These are phyloP conservation scores for Phataginus tricuspis DNA, from an alignment of 2,797 vertebrate genomes.

Conservation along the genomic window DNA sequence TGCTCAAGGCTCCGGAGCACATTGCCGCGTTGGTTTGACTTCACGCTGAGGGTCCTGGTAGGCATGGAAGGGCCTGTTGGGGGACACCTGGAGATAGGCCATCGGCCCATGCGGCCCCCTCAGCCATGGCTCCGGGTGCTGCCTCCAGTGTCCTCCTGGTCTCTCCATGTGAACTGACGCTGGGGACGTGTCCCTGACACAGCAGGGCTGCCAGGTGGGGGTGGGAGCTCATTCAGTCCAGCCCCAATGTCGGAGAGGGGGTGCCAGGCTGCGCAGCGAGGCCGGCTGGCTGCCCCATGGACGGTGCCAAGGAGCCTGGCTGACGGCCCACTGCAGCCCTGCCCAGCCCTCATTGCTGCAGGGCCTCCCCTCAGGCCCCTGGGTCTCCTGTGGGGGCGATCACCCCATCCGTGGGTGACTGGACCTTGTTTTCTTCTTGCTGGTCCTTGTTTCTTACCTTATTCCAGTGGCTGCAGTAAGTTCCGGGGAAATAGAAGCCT, in stretches of 20 bases:
- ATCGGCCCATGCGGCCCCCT: too few species aligned
- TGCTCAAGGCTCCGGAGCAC: neutral
- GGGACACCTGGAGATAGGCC: accelerated
- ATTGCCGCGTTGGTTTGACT: neutral
- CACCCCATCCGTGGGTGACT: accelerated
- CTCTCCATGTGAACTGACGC: accelerated
- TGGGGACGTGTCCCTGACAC: accelerated
- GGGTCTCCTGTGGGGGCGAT: accelerated
- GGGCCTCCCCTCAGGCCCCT: neutral
- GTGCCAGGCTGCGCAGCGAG: accelerated
- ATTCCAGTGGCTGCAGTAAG: neutral
- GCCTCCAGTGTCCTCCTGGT: accelerated
- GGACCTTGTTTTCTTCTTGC: neutral
- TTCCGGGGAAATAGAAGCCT: neutral
- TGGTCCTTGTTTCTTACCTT: neutral
- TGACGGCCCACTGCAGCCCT: too few species aligned
- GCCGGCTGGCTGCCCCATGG: too few species aligned
- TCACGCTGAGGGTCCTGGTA: neutral
- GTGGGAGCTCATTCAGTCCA: neutral
- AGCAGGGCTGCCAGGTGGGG: accelerated
- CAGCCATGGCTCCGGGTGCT: accelerated
- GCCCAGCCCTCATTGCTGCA: accelerated
- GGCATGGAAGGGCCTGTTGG: accelerated
- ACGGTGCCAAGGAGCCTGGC: neutral
- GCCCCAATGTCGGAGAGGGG: neutral